A percentile compares a stretch with the other conserved stretches of the same genome.
Conservation (phyloP, 2,888 invertebrate genomes). For the Xanthorhoe designata region DNA sequence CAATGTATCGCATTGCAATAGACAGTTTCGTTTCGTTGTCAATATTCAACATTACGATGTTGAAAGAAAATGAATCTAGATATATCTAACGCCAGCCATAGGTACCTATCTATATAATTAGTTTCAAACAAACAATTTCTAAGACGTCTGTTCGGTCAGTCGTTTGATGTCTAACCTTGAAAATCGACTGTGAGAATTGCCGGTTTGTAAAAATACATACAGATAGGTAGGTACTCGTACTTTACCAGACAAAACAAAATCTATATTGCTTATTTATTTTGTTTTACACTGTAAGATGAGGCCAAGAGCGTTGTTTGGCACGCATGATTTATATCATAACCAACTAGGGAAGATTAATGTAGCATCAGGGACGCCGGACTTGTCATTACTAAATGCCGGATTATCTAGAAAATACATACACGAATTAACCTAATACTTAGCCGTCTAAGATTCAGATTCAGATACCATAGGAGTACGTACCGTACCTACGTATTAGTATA, state of each 20-base stretch:
- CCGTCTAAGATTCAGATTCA: no score
- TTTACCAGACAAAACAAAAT: constrained; percentile 55
- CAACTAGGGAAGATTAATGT: constrained; percentile 18
- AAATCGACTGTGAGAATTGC: constrained; percentile 12
- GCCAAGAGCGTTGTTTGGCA: constrained; percentile 53
- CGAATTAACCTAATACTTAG: no score
- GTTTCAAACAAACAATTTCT: neutral
- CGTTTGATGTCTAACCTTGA: constrained; percentile 29
- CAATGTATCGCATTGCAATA: neutral
- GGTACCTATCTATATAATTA: neutral
- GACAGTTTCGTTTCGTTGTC: constrained; percentile 5
- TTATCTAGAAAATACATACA: neutral
- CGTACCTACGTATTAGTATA: no score
- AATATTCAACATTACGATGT: neutral
- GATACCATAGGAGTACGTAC: neutral
- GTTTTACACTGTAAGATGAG: constrained; percentile 54
- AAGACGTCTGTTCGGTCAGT: neutral
- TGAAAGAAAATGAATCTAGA: constrained; percentile 1
- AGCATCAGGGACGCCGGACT: constrained; percentile 10
- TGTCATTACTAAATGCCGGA: neutral
- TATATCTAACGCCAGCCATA: constrained; percentile 1
- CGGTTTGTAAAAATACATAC: constrained; percentile 38
- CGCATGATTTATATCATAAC: constrained; percentile 69
- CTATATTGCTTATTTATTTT: constrained; percentile 57
- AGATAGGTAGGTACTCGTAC: constrained; percentile 23